These are phyloP conservation scores for Euphydryas editha DNA, from an alignment of 2,888 invertebrate genomes.

Conservation along the genomic window DNA sequence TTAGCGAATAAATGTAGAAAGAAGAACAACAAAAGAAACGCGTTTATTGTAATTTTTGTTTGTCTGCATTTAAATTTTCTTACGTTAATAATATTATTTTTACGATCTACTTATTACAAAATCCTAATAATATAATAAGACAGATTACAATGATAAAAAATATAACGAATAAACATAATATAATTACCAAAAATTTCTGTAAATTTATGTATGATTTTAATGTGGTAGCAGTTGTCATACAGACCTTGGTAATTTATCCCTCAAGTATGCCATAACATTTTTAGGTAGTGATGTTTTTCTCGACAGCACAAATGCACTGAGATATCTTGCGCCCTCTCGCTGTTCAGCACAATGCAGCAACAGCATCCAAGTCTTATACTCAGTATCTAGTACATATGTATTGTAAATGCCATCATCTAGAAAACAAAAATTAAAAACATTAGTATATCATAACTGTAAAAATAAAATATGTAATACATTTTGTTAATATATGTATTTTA, in stretches of 20 bases:
- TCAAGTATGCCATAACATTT: conserved; percentile 89
- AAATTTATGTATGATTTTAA: background rate
- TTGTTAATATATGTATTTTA: too few species aligned
- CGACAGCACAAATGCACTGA: conserved; percentile 92
- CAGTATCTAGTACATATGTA: conserved; percentile 93
- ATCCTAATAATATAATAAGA: too few species aligned
- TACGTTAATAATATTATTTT: too few species aligned
- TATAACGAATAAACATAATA: too few species aligned
- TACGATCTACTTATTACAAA: too few species aligned
- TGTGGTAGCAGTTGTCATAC: background rate
- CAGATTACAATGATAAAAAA: too few species aligned
- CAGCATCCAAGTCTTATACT: conserved; percentile 92
- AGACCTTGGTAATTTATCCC: conserved; percentile 88
- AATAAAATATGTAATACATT: too few species aligned
- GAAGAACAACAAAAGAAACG: too few species aligned
- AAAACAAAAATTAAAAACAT: conserved; percentile 45
- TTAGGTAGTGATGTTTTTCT: conserved; percentile 80
- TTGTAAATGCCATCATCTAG: conserved; percentile 94
- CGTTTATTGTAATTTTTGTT: too few species aligned
- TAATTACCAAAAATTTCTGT: too few species aligned
- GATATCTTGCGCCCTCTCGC: conserved; percentile 88
- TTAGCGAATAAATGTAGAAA: too few species aligned
- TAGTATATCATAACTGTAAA: background rate
- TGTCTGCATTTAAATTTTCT: too few species aligned
- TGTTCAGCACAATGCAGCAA: conserved; percentile 95